These are phyloP conservation scores for Choreutis nemorana DNA, from an alignment of 2,888 invertebrate species.

Conservation along the genomic window DNA sequence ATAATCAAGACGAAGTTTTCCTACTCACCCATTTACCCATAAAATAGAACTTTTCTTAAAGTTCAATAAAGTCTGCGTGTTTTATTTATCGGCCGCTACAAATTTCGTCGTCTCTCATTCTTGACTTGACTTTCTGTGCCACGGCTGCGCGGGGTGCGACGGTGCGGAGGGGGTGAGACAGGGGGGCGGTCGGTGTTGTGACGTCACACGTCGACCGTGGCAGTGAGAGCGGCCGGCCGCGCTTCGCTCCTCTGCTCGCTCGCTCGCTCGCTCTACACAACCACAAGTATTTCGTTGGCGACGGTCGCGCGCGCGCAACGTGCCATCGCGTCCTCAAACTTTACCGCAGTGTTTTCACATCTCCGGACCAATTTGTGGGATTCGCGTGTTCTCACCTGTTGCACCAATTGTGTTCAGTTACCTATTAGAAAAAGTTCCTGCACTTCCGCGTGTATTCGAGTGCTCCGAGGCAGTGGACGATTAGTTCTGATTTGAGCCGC, in stretches of 20 bases:
- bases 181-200: slow-evolving; percentile 34
- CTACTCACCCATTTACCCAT: too few relatives aligned
- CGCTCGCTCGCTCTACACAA: slow-evolving; percentile 49
- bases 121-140: slow-evolving; percentile 59
- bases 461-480: slow-evolving; percentile 33
- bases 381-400: slow-evolving; percentile 41
- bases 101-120: slow-evolving; percentile 50
- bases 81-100: slow-evolving; percentile 56
- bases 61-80: slow-evolving; percentile 57
- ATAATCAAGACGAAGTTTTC: too few relatives aligned
- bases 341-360: slow-evolving; percentile 30
- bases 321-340: slow-evolving; percentile 25
- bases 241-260: too few relatives aligned
- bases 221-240: slow-evolving; percentile 62
- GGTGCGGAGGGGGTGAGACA: slow-evolving; percentile 16
- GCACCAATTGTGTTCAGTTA: slow-evolving; percentile 46
- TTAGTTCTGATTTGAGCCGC: slow-evolving; percentile 40
- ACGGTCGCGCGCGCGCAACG: slow-evolving; percentile 59
- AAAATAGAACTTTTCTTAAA: too few relatives aligned
- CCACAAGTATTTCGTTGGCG: slow-evolving; percentile 57
- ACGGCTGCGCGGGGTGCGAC: slow-evolving; percentile 36
- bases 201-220: slow-evolving; percentile 65
- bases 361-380: slow-evolving; percentile 32
- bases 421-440: slow-evolving; percentile 23
- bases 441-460: slow-evolving; percentile 25